Evolutionary conservation across 2,113 vertebrate genomes (phyloP).

Genomic region (Corythaixoides concolor): DNA sequence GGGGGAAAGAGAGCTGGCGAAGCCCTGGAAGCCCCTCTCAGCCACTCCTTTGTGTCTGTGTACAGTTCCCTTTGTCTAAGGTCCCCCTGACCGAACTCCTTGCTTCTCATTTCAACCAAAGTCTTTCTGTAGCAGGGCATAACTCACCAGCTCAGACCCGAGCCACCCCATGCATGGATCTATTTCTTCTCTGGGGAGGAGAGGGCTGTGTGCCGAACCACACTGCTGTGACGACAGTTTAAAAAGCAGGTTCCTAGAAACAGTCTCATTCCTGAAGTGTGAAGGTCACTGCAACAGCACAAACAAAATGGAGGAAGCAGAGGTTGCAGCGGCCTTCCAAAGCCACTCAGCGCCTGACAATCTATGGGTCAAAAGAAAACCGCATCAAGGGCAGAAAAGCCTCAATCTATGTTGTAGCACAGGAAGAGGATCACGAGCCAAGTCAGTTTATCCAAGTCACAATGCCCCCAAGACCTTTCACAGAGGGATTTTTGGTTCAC

Average conservation of each 20-base stretch:
- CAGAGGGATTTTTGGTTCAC: background rate
- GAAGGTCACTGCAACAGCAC: conserved; percentile 64
- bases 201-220: background rate
- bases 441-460: background rate
- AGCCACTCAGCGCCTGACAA: conserved; percentile 12
- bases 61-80: conserved; percentile 13
- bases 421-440: conserved; percentile 8
- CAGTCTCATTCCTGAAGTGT: conserved; percentile 44
- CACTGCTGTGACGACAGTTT: background rate
- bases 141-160: background rate
- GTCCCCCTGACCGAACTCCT: background rate
- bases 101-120: background rate
- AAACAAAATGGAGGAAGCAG: conserved; percentile 52
- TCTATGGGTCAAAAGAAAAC: conserved; percentile 44
- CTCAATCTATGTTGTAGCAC: background rate
- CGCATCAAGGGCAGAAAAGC: conserved; percentile 17
- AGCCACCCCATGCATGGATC: background rate
- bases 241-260: conserved; percentile 48
- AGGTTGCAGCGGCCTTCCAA: conserved; percentile 3
- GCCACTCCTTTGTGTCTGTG: background rate
- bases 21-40: background rate
- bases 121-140: background rate
- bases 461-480: background rate
- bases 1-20: background rate
- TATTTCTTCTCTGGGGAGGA: background rate